phyloP scores from a whole-genome alignment of 2,113 vertebrate genomes.

The Hemibagrus wyckioides region DNA sequence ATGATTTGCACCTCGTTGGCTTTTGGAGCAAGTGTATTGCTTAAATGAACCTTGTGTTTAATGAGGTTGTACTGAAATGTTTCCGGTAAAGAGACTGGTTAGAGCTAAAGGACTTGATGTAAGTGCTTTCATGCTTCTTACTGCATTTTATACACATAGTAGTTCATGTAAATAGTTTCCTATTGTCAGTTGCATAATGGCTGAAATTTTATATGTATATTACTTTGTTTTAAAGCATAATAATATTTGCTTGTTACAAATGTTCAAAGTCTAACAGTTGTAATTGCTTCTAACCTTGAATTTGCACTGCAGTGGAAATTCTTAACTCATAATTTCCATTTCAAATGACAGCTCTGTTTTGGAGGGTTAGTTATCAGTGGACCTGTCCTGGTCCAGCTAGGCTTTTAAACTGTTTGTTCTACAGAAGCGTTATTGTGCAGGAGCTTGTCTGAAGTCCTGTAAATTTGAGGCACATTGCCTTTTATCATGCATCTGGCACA shows the following conservation, averaged over 20 bases:
- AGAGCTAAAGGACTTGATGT: constrained; percentile 6
- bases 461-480: constrained; percentile 24
- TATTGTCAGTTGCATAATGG: background rate
- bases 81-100: background rate
- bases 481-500: constrained; percentile 14
- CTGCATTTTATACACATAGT: background rate
- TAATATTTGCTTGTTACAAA: constrained; percentile 9
- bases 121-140: constrained; percentile 19
- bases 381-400: background rate
- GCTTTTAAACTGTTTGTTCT: constrained; percentile 25
- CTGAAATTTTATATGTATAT: too few relatives aligned
- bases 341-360: constrained; percentile 27
- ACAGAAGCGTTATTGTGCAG: background rate
- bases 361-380: constrained; percentile 4
- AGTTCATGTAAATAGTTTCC: background rate
- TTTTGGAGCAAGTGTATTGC: background rate
- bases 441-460: background rate
- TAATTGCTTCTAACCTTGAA: background rate
- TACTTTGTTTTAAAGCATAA: background rate
- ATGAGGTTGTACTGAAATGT: background rate
- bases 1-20: background rate
- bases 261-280: background rate
- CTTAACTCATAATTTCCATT: constrained; percentile 37
- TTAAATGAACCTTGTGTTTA: background rate
- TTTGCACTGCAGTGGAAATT: constrained; percentile 28